Evolutionary conservation across 2,888 invertebrate genomes (phyloP).

Genomic region (Drosophila nigricruria): DNA sequence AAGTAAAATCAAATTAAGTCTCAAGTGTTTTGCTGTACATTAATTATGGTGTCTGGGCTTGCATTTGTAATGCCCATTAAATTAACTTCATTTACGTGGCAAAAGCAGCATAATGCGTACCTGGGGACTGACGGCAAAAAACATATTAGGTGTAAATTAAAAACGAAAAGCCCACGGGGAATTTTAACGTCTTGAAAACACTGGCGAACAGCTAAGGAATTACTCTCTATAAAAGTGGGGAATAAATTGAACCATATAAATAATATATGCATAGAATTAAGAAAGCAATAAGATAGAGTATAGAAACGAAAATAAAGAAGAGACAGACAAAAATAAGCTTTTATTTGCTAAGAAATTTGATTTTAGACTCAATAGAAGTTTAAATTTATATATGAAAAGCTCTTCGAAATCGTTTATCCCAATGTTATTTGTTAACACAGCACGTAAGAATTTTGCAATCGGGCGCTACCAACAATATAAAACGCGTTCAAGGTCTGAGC

Average conservation of each 20-base stretch:
- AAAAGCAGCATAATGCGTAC: conserved; percentile 13
- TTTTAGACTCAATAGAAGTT: neutral
- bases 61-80: conserved; percentile 64
- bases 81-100: conserved; percentile 57
- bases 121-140: neutral
- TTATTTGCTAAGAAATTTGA: neutral
- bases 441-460: too few relatives aligned
- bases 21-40: conserved; percentile 58
- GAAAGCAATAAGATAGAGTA: neutral
- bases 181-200: conserved; percentile 2
- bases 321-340: neutral
- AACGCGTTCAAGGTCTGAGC: too few relatives aligned
- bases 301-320: neutral
- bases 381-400: neutral
- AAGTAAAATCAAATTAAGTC: conserved; percentile 49
- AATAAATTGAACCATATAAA: neutral
- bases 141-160: conserved; percentile 34
- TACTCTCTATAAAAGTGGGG: too few relatives aligned
- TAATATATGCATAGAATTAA: neutral
- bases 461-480: too few relatives aligned
- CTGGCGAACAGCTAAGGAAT: neutral
- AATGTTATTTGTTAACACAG: too few relatives aligned
- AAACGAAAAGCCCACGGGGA: conserved; percentile 2
- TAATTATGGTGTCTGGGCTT: conserved; percentile 41
- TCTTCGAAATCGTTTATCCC: too few relatives aligned